These are phyloP conservation scores for Lochmaea capreae DNA, from an alignment of 2,888 invertebrate genomes.

Conservation along the genomic window DNA sequence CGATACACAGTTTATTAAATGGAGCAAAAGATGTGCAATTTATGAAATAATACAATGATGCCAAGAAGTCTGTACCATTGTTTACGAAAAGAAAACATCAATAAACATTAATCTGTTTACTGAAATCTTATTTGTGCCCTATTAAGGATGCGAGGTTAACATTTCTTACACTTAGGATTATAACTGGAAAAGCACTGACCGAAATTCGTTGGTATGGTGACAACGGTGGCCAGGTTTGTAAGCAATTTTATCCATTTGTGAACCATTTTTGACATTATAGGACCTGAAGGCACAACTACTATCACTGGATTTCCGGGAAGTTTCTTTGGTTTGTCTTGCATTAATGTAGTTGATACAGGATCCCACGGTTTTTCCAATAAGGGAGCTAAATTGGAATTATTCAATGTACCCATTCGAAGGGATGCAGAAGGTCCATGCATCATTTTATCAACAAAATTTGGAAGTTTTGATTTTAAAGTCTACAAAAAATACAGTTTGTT, in stretches of 20 bases:
- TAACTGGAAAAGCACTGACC: constrained; percentile 56
- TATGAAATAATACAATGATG: no score
- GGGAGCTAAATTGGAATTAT: constrained; percentile 74
- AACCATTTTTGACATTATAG: constrained; percentile 69
- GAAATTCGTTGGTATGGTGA: constrained; percentile 71
- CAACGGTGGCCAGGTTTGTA: constrained; percentile 75
- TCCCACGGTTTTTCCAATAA: constrained; percentile 81
- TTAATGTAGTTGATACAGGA: constrained; percentile 71
- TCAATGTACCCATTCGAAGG: constrained; percentile 66
- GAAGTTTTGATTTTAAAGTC: constrained; percentile 76
- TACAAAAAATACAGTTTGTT: constrained; percentile 52
- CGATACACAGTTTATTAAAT: no score
- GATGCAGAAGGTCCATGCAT: constrained; percentile 69
- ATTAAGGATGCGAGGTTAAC: constrained; percentile 1
- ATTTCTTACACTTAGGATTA: constrained; percentile 27
- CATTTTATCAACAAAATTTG: constrained; percentile 80
- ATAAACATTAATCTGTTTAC: not conserved
- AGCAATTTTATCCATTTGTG: constrained; percentile 79
- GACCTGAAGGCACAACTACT: constrained; percentile 72
- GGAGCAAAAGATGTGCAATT: no score
- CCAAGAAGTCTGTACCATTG: no score
- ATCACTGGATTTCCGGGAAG: constrained; percentile 77
- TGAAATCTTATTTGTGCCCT: not conserved
- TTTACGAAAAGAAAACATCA: not conserved
- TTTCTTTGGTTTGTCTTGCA: constrained; percentile 76